Evolutionary conservation across 2,113 vertebrate genomes (phyloP).

Genomic region (Misgurnus anguillicaudatus): DNA sequence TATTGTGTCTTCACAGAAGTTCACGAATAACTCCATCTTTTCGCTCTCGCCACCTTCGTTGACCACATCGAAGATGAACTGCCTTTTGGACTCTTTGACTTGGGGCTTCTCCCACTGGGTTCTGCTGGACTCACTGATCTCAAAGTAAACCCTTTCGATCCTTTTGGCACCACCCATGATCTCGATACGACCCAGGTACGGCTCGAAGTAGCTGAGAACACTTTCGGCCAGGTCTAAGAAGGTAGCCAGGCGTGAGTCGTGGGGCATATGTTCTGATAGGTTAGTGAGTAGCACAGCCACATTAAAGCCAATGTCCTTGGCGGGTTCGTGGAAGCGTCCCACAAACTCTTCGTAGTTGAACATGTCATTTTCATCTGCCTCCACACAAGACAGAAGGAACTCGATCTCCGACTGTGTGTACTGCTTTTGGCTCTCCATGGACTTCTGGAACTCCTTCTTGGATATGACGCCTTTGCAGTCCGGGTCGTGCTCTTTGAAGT

Average conservation of each 20-base stretch:
- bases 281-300: conserved; percentile 94
- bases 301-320: conserved; percentile 97
- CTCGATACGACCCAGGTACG: conserved; percentile 94
- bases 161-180: conserved; percentile 97
- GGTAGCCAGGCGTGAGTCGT: conserved; percentile 87
- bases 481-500: conserved; percentile 92
- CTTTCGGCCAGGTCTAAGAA: conserved; percentile 91
- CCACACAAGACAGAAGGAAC: conserved; percentile 90
- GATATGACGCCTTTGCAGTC: conserved; percentile 94
- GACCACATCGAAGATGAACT: conserved; percentile 98
- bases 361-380: conserved; percentile 96
- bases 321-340: conserved; percentile 93
- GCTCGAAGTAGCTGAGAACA: conserved; percentile 94
- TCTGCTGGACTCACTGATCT: conserved; percentile 95
- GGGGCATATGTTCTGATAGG: conserved; percentile 96
- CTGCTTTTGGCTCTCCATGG: conserved; percentile 97
- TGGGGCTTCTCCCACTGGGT: conserved; percentile 99
- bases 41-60: conserved; percentile 96
- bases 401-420: conserved; percentile 93
- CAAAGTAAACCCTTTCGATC: conserved; percentile 96
- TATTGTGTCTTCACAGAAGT: conserved; percentile 97
- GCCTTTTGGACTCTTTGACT: conserved; percentile 96
- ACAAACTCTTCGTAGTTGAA: conserved; percentile 96
- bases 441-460: conserved; percentile 97
- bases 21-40: conserved; percentile 98